Evolutionary conservation across 2,888 invertebrate genomes (phyloP), one percentile per base, ranked within the genome.

Genomic region (Thereva nobilitata): DNA sequence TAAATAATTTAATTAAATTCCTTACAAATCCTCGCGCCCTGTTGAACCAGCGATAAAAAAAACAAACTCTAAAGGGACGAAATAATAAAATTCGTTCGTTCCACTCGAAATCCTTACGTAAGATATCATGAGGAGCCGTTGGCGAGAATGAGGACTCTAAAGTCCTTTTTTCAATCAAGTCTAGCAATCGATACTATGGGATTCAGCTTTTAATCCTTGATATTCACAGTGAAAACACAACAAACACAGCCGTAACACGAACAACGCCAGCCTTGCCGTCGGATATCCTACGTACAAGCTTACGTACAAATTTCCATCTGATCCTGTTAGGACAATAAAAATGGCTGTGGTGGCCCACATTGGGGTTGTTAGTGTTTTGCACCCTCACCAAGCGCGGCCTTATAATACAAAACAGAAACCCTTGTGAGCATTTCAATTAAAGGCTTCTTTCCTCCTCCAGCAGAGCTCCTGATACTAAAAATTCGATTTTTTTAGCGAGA

Each of bases 1-100:
- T 69, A 69, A 64, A 64, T 64, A 64, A 64, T 64, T 64, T 64
- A 64, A 64, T 64, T 64, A 64, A 64, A 64, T 64, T 64, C 64
- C 47, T 64, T 55, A 38, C 40, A 54, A 64, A 64, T 64, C 64
- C 64, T 54, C 35, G 35, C 41, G 38, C 23, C 23, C 34, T 10
- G 42, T 52, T 52, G 42, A 52, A 52, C 37, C 23, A 41, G 34
- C 6, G 8, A 5, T 10, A 44, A 50, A 50, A 61, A 23, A 34
- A 9, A 8, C 6, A 7, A 9, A 42, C 6, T 23, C n/a, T 42
- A 41, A 23, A 52, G 52, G 54, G 38, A 23, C 55, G 41, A 42
- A 54, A 12, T 64, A 64, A 64, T 61, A 61, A 61, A 61, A 61
- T 61, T 61, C 23, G 61, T 61, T 41, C 41, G 41, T 50, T 61